Conservation (phyloP, 2,113 vertebrate genomes). For the Cricetomys ansorgei region DNA sequence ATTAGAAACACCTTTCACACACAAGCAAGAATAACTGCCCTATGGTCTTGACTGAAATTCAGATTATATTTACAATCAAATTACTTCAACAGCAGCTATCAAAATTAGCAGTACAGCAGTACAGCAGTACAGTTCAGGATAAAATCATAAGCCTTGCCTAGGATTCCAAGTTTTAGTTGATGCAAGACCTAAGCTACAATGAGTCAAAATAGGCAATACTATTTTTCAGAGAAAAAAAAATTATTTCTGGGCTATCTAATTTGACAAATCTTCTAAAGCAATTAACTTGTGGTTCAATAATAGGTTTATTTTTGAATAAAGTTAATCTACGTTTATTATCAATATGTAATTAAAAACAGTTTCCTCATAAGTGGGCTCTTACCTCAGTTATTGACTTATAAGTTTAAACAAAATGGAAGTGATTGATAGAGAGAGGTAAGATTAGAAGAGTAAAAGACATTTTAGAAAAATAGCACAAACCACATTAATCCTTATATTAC, state of each 20-base stretch:
- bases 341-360: neutral
- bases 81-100: neutral
- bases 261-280: neutral
- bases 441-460: neutral
- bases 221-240: neutral
- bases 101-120: neutral
- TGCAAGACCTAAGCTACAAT: neutral
- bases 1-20: neutral
- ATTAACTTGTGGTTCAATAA: neutral
- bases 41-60: neutral
- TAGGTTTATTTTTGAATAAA: constrained; percentile 19
- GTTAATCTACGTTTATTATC: neutral
- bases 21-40: neutral
- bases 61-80: neutral
- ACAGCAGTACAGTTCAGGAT: neutral
- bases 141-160: neutral
- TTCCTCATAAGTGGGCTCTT: neutral
- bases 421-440: neutral
- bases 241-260: neutral
- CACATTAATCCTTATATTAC: neutral
- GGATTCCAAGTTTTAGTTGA: neutral
- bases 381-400: neutral
- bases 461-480: neutral
- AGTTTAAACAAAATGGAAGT: neutral
- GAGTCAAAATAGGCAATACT: neutral